Conservation (phyloP, 2,888 invertebrate genomes). For the Heteropelma amictum region DNA sequence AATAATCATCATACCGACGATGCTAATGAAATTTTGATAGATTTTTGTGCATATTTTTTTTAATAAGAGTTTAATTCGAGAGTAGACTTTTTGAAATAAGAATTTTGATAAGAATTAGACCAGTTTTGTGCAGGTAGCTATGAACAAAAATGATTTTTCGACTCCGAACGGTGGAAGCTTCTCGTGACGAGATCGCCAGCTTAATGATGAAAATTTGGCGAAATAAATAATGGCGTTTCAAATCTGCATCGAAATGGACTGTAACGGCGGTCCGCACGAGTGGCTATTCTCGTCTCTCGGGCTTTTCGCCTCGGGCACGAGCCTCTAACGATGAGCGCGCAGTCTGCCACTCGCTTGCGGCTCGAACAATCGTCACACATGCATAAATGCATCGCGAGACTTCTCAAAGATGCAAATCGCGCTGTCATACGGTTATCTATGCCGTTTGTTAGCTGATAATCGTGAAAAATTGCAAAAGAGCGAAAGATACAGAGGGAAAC, state of each 20-base stretch:
- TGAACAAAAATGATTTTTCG: too few species aligned
- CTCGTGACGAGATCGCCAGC: not conserved
- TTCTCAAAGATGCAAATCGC: conserved; percentile 25
- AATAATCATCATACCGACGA: too few species aligned
- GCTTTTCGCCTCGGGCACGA: conserved; percentile 15
- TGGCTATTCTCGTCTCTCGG: conserved; percentile 36
- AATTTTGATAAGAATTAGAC: too few species aligned
- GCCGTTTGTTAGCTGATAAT: not conserved
- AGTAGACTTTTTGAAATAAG: too few species aligned
- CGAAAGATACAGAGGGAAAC: too few species aligned
- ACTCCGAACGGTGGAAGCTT: too few species aligned
- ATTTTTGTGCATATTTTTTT: too few species aligned
- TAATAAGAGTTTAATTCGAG: too few species aligned
- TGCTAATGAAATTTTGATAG: too few species aligned
- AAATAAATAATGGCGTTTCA: not conserved
- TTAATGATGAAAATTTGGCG: not conserved
- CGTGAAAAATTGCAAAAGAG: too few species aligned
- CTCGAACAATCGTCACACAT: not conserved
- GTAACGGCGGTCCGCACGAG: not conserved
- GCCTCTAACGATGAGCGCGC: not conserved
- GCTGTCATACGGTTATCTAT: conserved; percentile 16
- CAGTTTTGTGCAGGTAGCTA: too few species aligned
- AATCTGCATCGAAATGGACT: not conserved
- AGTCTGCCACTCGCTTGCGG: not conserved
- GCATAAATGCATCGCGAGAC: not conserved